Conservation (phyloP, 2,797 vertebrate species). For the Threskiornis aethiopicus region DNA sequence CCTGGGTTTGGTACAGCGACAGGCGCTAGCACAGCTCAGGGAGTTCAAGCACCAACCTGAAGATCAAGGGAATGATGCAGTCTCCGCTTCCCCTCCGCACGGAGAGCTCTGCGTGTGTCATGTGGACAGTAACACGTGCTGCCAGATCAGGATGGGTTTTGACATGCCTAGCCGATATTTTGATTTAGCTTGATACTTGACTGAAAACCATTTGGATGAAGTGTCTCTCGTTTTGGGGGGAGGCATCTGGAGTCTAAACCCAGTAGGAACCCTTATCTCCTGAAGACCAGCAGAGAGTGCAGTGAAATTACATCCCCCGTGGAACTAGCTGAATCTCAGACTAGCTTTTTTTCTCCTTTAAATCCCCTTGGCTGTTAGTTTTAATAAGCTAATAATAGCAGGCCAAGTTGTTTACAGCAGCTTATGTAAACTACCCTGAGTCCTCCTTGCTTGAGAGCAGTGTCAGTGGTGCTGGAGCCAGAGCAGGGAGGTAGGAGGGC, state of each 20-base stretch:
- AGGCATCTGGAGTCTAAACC: neutral
- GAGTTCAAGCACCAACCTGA: neutral
- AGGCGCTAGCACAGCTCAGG: neutral
- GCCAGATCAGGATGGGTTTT: neutral
- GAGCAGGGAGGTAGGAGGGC: neutral
- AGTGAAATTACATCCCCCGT: neutral
- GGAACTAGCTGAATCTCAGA: neutral
- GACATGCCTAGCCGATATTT: neutral
- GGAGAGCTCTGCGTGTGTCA: neutral
- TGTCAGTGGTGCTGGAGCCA: neutral
- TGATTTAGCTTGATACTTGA: neutral
- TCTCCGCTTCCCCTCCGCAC: neutral
- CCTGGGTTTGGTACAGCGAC: neutral
- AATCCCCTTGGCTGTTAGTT: slow-evolving; percentile 12
- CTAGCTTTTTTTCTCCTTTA: neutral
- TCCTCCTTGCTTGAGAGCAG: neutral
- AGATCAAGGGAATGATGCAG: neutral
- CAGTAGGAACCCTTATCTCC: neutral
- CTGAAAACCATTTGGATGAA: neutral
- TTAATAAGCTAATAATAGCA: slow-evolving; percentile 55
- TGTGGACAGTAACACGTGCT: neutral
- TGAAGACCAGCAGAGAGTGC: neutral
- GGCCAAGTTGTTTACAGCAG: neutral
- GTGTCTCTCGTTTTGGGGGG: neutral
- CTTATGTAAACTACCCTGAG: neutral